A percentile compares a stretch with the other conserved stretches of the same genome.
phyloP scores from a whole-genome alignment of 2,888 invertebrate genomes.

The Himalopsyche tibetana region DNA sequence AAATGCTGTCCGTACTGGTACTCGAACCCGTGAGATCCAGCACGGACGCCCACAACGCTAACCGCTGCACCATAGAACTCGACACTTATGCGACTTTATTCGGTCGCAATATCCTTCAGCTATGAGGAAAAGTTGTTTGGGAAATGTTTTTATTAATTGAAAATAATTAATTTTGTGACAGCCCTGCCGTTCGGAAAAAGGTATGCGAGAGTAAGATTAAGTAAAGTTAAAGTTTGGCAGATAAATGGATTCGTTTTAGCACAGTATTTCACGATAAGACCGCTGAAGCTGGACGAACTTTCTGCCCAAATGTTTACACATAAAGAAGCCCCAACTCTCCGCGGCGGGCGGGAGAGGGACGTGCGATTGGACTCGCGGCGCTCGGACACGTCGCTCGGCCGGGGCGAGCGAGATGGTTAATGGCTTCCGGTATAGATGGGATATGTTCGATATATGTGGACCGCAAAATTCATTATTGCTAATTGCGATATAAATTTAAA shows the following conservation, averaged over 20 bases:
- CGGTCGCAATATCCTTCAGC: too few species aligned
- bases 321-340: constrained; percentile 18
- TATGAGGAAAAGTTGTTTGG: too few species aligned
- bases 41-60: too few species aligned
- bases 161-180: constrained; percentile 19
- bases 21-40: too few species aligned
- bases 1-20: too few species aligned
- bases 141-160: not conserved
- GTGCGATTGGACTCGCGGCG: not conserved
- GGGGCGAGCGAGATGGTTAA: constrained; percentile 35
- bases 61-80: too few species aligned
- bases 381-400: constrained; percentile 40
- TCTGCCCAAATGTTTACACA: constrained; percentile 42
- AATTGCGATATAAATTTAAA: constrained; percentile 40
- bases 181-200: constrained; percentile 45
- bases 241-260: constrained; percentile 59
- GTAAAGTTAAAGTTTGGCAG: constrained; percentile 60
- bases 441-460: constrained; percentile 31
- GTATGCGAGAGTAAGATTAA: constrained; percentile 56
- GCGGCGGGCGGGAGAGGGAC: not conserved
- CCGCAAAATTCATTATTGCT: constrained; percentile 42
- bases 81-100: too few species aligned
- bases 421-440: constrained; percentile 31
- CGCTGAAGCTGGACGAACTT: constrained; percentile 38
- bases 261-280: constrained; percentile 52